Percentiles rank a stretch among this genome's conserved stretches.
phyloP scores from a whole-genome alignment of 2,797 vertebrate genomes.

The Sorex maritimensis region DNA sequence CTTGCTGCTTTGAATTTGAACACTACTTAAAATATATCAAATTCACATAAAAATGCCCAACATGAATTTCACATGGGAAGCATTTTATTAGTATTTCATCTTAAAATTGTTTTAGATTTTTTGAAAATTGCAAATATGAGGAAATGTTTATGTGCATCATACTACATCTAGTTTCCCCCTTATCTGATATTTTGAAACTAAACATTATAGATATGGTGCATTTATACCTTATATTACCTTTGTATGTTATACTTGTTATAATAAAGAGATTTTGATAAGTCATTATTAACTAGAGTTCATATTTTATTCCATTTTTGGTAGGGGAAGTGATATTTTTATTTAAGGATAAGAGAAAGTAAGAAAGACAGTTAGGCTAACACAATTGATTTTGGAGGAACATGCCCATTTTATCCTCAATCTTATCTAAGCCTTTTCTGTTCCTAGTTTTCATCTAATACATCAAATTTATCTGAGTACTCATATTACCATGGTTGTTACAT shows the following conservation, averaged over 20 bases:
- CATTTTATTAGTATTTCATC: constrained; percentile 22
- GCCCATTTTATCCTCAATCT: no score
- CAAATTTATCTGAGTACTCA: background rate
- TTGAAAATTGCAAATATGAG: background rate
- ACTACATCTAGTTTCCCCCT: background rate
- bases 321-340: no score
- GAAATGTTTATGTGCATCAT: background rate
- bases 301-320: no score
- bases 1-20: constrained; percentile 45
- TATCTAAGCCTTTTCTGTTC: background rate
- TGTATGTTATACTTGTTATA: no score
- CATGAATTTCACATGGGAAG: background rate
- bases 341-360: no score
- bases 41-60: background rate
- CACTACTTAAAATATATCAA: background rate
- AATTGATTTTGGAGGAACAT: no score
- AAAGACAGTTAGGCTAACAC: no score
- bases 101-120: constrained; percentile 31
- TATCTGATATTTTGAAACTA: background rate
- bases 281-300: no score
- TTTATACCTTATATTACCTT: no score
- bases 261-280: no score
- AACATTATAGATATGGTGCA: no score
- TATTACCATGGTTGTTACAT: background rate
- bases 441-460: background rate